Percentiles rank a stretch among this genome's conserved stretches.
These are phyloP conservation scores for Keiferia lycopersicella DNA, from an alignment of 2,888 invertebrate species.

Conservation along the genomic window DNA sequence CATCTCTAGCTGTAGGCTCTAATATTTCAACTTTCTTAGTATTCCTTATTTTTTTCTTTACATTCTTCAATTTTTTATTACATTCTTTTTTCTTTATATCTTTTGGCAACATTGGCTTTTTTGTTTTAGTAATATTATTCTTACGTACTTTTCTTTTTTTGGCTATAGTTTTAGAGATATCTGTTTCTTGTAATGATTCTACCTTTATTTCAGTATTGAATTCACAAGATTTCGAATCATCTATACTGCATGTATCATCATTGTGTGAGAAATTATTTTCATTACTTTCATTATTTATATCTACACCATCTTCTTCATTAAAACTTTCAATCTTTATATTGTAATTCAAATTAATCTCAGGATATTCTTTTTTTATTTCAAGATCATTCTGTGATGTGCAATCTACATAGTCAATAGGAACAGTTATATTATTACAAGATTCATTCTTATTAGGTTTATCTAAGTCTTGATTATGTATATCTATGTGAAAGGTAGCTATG, in stretches of 20 bases:
- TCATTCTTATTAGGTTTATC: neutral
- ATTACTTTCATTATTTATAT: neutral
- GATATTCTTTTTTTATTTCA: neutral
- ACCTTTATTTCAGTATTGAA: neutral
- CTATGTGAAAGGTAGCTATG: slow-evolving; percentile 15
- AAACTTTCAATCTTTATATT: neutral
- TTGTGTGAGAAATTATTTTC: neutral
- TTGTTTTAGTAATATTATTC: neutral
- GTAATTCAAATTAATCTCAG: neutral
- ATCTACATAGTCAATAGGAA: neutral
- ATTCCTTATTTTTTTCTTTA: neutral
- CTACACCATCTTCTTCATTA: slow-evolving; percentile 3
- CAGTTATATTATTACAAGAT: neutral
- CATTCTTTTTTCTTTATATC: neutral
- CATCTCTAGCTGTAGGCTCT: neutral
- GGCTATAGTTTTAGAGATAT: neutral
- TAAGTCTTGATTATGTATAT: neutral
- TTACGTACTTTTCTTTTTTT: neutral
- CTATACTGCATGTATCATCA: neutral
- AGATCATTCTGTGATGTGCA: neutral
- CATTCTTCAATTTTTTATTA: neutral
- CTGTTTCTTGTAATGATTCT: neutral
- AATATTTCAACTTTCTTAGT: neutral
- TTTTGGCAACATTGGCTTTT: neutral
- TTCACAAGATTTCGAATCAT: neutral